Evolutionary conservation across 2,797 vertebrate species (phyloP).

Genomic region (Tadarida brasiliensis): DNA sequence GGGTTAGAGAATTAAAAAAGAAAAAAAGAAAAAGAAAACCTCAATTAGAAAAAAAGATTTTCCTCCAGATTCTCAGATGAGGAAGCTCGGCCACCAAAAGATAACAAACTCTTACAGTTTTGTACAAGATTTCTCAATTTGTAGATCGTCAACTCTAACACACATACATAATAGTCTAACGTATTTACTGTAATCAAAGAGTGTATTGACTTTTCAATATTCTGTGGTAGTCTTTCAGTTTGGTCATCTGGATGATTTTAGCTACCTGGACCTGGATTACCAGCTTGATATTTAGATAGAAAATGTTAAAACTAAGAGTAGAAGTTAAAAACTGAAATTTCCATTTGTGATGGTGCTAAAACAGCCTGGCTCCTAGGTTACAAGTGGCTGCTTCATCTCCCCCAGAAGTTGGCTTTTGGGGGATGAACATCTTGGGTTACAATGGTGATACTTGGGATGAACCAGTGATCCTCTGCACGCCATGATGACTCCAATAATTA

Average conservation of each 20-base stretch:
- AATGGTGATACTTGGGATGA: not conserved
- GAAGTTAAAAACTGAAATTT: conserved; percentile 20
- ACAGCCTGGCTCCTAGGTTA: not conserved
- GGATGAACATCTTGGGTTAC: not conserved
- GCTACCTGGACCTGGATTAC: not conserved
- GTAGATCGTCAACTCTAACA: not conserved
- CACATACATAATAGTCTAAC: not conserved
- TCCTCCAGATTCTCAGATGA: conserved; percentile 19
- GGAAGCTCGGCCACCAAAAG: not conserved
- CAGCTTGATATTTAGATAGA: not conserved
- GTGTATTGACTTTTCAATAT: not conserved
- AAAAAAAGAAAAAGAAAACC: not conserved
- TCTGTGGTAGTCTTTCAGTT: conserved; percentile 1
- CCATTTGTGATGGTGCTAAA: not conserved
- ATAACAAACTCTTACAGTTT: not conserved
- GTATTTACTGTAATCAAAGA: not conserved
- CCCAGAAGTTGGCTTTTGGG: not conserved
- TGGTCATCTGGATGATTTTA: not conserved
- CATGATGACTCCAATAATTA: not conserved
- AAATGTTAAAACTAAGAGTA: conserved; percentile 1
- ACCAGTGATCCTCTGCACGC: not conserved
- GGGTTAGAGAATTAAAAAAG: not conserved
- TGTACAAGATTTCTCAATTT: not conserved
- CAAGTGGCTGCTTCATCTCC: fast-evolving
- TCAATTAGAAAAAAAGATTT: not conserved